These are phyloP conservation scores for Catocala sponsa DNA, from an alignment of 2,888 invertebrate genomes.

Conservation along the genomic window DNA sequence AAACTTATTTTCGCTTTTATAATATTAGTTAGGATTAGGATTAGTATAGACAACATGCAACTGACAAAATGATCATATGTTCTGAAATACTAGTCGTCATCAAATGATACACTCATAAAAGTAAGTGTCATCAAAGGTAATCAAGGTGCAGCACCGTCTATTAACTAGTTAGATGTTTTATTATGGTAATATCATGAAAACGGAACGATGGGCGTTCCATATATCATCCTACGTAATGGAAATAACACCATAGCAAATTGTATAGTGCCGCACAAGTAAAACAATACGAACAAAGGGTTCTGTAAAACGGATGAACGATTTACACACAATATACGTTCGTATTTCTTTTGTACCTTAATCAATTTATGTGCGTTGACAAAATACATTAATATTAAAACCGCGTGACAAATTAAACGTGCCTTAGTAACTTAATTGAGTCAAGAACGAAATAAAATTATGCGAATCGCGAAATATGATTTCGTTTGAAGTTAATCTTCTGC, in stretches of 20 bases:
- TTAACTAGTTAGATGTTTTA: constrained; percentile 30
- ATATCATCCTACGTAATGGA: constrained; percentile 39
- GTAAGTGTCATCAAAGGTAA: constrained; percentile 39
- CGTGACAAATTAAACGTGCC: constrained; percentile 34
- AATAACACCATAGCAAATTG: constrained; percentile 28
- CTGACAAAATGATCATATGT: no score
- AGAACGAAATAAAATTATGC: constrained; percentile 3
- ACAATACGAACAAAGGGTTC: constrained; percentile 49
- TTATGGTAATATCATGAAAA: constrained; percentile 45
- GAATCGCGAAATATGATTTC: not conserved
- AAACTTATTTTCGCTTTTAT: not conserved
- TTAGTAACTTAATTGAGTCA: constrained; percentile 8
- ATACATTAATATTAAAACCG: constrained; percentile 49
- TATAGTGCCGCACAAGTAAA: constrained; percentile 27
- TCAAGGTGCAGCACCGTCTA: constrained; percentile 34
- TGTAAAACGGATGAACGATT: constrained; percentile 44
- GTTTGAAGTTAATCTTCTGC: not conserved
- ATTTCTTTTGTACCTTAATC: constrained; percentile 28
- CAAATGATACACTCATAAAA: constrained; percentile 15
- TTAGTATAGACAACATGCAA: not conserved
- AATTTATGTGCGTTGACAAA: constrained; percentile 25
- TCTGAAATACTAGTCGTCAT: constrained; percentile 10
- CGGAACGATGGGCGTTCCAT: constrained; percentile 43
- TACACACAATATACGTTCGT: constrained; percentile 52
- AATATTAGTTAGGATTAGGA: no score